phyloP scores from a whole-genome alignment of 2,888 invertebrate species.

The Stenoptilia bipunctidactyla region DNA sequence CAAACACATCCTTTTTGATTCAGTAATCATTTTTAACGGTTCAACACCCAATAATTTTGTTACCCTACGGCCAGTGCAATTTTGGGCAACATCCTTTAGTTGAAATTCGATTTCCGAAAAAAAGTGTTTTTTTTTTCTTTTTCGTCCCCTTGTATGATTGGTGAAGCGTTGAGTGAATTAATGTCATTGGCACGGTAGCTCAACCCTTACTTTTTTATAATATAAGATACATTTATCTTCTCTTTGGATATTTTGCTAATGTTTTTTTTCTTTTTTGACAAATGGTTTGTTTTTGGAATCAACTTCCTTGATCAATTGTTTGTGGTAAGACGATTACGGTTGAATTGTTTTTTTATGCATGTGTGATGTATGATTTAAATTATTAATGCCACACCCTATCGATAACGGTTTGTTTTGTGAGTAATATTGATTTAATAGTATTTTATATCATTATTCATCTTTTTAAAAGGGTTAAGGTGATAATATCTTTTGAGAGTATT shows the following conservation, averaged over 20 bases:
- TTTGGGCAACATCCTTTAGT: constrained; percentile 44
- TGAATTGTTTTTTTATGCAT: constrained; percentile 23
- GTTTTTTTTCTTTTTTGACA: constrained; percentile 33
- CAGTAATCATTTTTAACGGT: constrained; percentile 46
- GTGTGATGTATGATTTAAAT: constrained; percentile 14
- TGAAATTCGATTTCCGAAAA: constrained; percentile 51
- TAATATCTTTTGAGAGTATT: too few species aligned
- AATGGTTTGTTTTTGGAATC: constrained; percentile 33
- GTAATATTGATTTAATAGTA: constrained; percentile 1
- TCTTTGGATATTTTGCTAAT: constrained; percentile 21
- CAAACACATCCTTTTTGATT: constrained; percentile 26
- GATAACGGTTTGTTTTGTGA: constrained; percentile 18
- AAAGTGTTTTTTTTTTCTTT: constrained; percentile 21
- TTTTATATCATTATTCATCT: too few species aligned
- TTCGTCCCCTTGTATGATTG: constrained; percentile 31
- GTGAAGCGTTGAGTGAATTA: constrained; percentile 46
- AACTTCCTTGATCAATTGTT: constrained; percentile 36
- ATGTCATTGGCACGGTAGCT: constrained; percentile 29
- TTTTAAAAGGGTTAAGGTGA: too few species aligned
- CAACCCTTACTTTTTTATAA: constrained; percentile 28
- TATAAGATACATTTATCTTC: constrained; percentile 35
- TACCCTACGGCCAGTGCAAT: constrained; percentile 57
- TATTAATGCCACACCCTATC: constrained; percentile 31
- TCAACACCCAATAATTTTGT: constrained; percentile 49
- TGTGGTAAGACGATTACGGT: constrained; percentile 43